phyloP scores from a whole-genome alignment of 2,113 vertebrate species.

The Dasypus novemcinctus region DNA sequence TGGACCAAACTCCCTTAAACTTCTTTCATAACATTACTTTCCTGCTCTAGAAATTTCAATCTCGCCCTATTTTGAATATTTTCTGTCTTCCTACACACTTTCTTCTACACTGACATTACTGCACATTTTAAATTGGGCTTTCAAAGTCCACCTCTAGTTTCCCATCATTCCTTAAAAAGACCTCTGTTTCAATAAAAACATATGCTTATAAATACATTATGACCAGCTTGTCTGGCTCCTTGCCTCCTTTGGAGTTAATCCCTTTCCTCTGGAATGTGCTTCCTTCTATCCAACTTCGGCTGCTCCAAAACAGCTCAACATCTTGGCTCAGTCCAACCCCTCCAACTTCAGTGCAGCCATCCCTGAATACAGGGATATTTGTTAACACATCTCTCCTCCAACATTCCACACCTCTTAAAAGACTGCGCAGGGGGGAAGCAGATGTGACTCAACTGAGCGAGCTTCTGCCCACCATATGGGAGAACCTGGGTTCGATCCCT shows the following conservation, averaged over 20 bases:
- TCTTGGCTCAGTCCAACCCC: neutral
- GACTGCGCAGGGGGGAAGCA: neutral
- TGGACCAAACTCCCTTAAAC: neutral
- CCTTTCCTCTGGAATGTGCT: neutral
- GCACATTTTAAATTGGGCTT: slow-evolving; percentile 13
- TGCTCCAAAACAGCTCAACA: neutral
- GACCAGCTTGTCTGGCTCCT: neutral
- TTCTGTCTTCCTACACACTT: slow-evolving; percentile 17
- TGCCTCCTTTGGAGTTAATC: neutral
- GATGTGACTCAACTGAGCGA: no score
- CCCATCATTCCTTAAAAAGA: neutral
- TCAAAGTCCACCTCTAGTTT: slow-evolving; percentile 7
- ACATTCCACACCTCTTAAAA: neutral
- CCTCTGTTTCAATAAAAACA: neutral
- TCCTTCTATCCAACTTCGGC: neutral
- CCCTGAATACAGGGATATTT: neutral
- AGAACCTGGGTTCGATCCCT: no score
- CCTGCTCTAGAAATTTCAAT: slow-evolving; percentile 24
- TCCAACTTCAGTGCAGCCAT: neutral
- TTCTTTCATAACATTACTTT: neutral
- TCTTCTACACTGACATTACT: slow-evolving; percentile 8
- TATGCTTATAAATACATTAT: neutral
- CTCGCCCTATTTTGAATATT: slow-evolving; percentile 1
- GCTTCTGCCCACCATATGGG: no score
- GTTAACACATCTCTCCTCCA: neutral